Evolutionary conservation across 2,113 vertebrate genomes (phyloP).

Genomic region (Mixornis gularis): DNA sequence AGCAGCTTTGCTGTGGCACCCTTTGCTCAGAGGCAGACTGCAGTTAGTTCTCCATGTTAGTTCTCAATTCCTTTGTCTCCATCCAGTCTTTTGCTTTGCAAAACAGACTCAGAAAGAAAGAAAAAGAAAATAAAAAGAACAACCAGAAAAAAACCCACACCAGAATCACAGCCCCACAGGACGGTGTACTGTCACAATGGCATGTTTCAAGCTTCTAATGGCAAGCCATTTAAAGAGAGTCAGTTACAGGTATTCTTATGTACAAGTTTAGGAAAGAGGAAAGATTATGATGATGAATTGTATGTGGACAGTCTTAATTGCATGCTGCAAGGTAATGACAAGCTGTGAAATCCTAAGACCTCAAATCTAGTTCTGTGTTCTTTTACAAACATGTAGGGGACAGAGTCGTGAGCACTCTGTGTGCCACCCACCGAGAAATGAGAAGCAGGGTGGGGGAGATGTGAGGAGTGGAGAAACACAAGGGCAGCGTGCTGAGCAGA

Average conservation of each 20-base stretch:
- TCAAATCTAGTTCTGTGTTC: background rate
- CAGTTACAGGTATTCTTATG: background rate
- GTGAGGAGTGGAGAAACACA: background rate
- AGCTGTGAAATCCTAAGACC: background rate
- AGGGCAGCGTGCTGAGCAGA: background rate
- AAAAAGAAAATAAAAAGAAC: background rate
- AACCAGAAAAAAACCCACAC: background rate
- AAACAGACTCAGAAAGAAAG: background rate
- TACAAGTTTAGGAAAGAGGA: background rate
- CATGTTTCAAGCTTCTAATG: background rate
- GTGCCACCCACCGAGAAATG: background rate
- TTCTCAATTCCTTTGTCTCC: background rate
- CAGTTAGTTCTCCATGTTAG: background rate
- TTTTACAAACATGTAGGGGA: background rate
- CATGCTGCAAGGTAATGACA: background rate
- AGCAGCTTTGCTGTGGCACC: background rate
- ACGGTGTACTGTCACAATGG: background rate
- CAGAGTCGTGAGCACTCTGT: background rate
- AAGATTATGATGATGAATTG: background rate
- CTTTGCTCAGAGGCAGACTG: background rate
- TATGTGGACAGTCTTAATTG: constrained; percentile 15
- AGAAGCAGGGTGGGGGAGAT: background rate
- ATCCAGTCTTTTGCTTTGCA: background rate
- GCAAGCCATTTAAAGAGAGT: background rate
- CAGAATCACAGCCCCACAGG: background rate